phyloP scores from a whole-genome alignment of 1,140 invertebrate genomes.

The Polypedilum pembai region DNA sequence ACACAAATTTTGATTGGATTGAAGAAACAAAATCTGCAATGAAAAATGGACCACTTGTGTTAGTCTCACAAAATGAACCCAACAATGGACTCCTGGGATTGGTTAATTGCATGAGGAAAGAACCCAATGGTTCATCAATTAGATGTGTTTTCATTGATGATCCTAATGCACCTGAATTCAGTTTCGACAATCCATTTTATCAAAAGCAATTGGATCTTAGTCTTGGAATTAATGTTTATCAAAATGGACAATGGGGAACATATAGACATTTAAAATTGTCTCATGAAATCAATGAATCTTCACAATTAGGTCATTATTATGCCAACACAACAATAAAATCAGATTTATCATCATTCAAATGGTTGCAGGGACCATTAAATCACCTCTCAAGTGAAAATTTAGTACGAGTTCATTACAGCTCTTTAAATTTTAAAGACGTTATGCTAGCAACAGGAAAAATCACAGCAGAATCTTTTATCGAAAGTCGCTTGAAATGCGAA shows the following conservation, averaged over 20 bases:
- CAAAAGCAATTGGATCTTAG: slow-evolving; percentile 51
- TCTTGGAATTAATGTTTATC: slow-evolving; percentile 57
- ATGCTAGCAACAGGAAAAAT: not conserved
- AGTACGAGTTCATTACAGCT: not conserved
- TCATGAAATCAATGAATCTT: not conserved
- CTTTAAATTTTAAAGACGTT: not conserved
- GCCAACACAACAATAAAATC: slow-evolving; percentile 54
- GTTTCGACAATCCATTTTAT: slow-evolving; percentile 44
- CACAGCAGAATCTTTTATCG: slow-evolving; percentile 45
- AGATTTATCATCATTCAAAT: slow-evolving; percentile 53
- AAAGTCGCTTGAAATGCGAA: slow-evolving; percentile 60
- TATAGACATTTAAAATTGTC: slow-evolving; percentile 52
- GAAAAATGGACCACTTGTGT: slow-evolving; percentile 46
- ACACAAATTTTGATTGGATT: slow-evolving; percentile 47
- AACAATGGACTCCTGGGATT: slow-evolving; percentile 64
- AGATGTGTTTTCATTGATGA: slow-evolving; percentile 54
- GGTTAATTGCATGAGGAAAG: slow-evolving; percentile 67
- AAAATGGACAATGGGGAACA: slow-evolving; percentile 57
- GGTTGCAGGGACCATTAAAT: slow-evolving; percentile 55
- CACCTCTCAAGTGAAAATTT: slow-evolving; percentile 67
- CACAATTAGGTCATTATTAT: slow-evolving; percentile 49
- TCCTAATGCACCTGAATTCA: slow-evolving; percentile 47
- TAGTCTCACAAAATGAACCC: slow-evolving; percentile 52
- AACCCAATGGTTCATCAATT: slow-evolving; percentile 57
- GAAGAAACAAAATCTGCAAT: slow-evolving; percentile 47